Evolutionary conservation across 2,113 vertebrate species (phyloP).

Genomic region (Uria lomvia): DNA sequence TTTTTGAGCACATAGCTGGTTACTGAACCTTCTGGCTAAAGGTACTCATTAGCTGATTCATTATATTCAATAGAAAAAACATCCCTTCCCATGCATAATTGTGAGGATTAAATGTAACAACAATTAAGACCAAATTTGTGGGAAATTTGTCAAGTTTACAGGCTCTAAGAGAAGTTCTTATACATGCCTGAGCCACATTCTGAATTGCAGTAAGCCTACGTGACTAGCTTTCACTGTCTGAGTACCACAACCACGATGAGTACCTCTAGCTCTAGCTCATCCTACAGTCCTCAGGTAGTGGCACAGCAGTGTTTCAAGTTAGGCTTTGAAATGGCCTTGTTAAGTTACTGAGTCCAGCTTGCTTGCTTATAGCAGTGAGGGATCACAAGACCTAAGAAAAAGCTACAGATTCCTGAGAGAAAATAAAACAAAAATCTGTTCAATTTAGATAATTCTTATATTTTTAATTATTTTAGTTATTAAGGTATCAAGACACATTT

Average conservation of each 20-base stretch:
- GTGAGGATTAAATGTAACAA: background rate
- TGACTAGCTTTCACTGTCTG: background rate
- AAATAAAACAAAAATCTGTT: background rate
- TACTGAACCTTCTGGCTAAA: background rate
- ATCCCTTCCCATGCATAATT: background rate
- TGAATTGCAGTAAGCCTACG: background rate
- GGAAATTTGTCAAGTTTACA: background rate
- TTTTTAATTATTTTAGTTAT: background rate
- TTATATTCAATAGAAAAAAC: background rate
- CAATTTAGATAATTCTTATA: background rate
- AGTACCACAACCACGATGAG: background rate
- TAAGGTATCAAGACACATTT: background rate
- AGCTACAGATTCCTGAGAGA: background rate
- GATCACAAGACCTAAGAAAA: background rate
- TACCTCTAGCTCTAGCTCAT: fast-evolving
- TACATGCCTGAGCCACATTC: background rate
- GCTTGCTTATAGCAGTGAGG: background rate
- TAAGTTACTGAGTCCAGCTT: background rate
- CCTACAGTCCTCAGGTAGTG: background rate
- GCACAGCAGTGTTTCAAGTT: background rate
- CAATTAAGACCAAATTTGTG: background rate
- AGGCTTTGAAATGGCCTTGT: background rate
- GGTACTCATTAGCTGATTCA: background rate
- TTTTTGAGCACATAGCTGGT: background rate
- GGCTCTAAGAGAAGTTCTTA: background rate